Conservation (phyloP, 1,140 invertebrate genomes). For the Sminthurinus signatus region DNA sequence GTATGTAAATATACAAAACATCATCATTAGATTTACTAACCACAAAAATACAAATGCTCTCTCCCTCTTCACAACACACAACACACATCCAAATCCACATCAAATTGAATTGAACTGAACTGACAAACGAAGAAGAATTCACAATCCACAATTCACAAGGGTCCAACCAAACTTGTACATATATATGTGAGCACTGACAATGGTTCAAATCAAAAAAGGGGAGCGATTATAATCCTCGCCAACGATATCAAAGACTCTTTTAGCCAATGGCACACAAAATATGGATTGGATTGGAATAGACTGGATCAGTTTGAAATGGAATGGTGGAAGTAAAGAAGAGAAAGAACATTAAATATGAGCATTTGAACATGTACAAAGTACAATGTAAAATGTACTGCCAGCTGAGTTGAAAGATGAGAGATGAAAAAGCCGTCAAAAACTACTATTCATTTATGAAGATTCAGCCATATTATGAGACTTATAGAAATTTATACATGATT, state of each 20-base stretch:
- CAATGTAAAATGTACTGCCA: too few relatives aligned
- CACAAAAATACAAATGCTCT: too few relatives aligned
- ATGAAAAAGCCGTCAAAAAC: slow-evolving; percentile 39
- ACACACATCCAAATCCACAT: too few relatives aligned
- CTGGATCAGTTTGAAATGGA: too few relatives aligned
- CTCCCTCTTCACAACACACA: too few relatives aligned
- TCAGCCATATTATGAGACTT: slow-evolving; percentile 13
- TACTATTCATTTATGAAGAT: slow-evolving; percentile 28
- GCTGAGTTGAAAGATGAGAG: too few relatives aligned
- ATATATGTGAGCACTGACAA: slow-evolving; percentile 20
- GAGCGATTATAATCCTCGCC: slow-evolving; percentile 27
- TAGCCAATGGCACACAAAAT: slow-evolving; percentile 31
- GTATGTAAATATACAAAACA: neutral
- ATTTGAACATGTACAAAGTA: too few relatives aligned
- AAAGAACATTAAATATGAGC: too few relatives aligned
- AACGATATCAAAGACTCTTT: slow-evolving; percentile 28
- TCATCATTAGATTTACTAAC: slow-evolving; percentile 21
- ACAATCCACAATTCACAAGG: slow-evolving; percentile 26
- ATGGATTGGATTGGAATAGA: slow-evolving; percentile 12
- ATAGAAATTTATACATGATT: too few relatives aligned
- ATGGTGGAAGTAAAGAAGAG: neutral
- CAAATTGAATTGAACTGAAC: too few relatives aligned
- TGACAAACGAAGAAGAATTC: neutral
- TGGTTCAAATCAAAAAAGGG: slow-evolving; percentile 32
- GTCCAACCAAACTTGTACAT: slow-evolving; percentile 15